Conservation (phyloP, 2,888 invertebrate species). For the Habroteleia sp. region DNA sequence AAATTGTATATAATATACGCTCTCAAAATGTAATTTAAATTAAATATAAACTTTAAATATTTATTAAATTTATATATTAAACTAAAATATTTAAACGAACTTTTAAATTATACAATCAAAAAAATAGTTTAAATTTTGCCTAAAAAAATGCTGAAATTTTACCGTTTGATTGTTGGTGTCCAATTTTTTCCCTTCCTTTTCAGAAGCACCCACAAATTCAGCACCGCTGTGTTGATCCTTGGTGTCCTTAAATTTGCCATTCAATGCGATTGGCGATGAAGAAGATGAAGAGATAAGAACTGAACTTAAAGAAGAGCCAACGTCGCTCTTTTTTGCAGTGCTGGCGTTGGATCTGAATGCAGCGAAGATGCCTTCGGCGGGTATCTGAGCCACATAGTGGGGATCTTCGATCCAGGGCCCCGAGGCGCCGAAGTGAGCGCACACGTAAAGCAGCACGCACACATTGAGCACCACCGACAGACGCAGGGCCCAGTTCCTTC, state of each 20-base stretch:
- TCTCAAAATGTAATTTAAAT: no score
- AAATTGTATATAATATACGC: no score
- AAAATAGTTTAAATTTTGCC: no score
- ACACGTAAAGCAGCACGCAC: slow-evolving; percentile 87
- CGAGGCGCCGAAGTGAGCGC: slow-evolving; percentile 83
- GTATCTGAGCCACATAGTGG: slow-evolving; percentile 78
- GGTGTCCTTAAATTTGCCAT: slow-evolving; percentile 41
- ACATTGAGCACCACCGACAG: slow-evolving; percentile 89
- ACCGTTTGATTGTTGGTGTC: slow-evolving; percentile 4
- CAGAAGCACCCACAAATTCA: neutral
- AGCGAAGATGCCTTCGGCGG: slow-evolving; percentile 79
- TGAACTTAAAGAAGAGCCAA: slow-evolving; percentile 16
- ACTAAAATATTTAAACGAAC: no score
- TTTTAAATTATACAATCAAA: no score
- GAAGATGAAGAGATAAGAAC: slow-evolving; percentile 72
- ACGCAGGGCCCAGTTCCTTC: slow-evolving; percentile 87
- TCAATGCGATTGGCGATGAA: slow-evolving; percentile 68
- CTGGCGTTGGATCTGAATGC: slow-evolving; percentile 49
- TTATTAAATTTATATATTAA: no score
- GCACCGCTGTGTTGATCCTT: slow-evolving; percentile 2
- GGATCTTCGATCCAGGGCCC: slow-evolving; percentile 81
- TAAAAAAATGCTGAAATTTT: no score
- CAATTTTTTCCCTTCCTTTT: slow-evolving; percentile 15
- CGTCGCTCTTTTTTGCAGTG: slow-evolving; percentile 53
- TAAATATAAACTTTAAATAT: no score